Percentiles rank a stretch among this genome's conserved stretches.
Conservation (phyloP, 2,797 vertebrate genomes). For the Chloroceryle inda region DNA sequence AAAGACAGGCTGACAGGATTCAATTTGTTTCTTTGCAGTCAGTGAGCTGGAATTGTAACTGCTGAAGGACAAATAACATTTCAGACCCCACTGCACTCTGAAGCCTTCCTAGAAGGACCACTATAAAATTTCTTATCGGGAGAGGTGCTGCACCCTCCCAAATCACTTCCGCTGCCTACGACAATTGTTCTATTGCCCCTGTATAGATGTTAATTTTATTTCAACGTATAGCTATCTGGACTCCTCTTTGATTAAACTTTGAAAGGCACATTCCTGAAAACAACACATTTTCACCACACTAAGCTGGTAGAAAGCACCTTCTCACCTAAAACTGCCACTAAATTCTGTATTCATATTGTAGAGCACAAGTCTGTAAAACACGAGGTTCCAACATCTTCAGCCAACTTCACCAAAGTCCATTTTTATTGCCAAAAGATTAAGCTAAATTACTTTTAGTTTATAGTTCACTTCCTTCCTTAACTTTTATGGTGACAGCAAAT, state of each 20-base stretch:
- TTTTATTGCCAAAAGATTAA: not conserved
- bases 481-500: constrained; percentile 17
- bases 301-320: not conserved
- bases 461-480: not conserved
- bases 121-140: not conserved
- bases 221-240: not conserved
- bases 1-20: constrained; percentile 8
- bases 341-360: not conserved
- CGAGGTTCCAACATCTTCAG: not conserved
- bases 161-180: not conserved
- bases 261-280: not conserved
- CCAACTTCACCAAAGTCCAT: not conserved
- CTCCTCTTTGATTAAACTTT: not conserved
- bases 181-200: not conserved
- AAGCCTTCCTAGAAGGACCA: not conserved
- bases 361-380: not conserved
- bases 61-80: not conserved
- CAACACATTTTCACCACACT: not conserved
- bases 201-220: not conserved
- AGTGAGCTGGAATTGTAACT: not conserved
- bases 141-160: not conserved
- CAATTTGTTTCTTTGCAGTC: not conserved
- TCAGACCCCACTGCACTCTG: not conserved
- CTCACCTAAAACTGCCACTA: not conserved
- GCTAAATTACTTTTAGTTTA: not conserved